phyloP scores from a whole-genome alignment of 2,888 invertebrate genomes.

The Platynereis dumerilii region DNA sequence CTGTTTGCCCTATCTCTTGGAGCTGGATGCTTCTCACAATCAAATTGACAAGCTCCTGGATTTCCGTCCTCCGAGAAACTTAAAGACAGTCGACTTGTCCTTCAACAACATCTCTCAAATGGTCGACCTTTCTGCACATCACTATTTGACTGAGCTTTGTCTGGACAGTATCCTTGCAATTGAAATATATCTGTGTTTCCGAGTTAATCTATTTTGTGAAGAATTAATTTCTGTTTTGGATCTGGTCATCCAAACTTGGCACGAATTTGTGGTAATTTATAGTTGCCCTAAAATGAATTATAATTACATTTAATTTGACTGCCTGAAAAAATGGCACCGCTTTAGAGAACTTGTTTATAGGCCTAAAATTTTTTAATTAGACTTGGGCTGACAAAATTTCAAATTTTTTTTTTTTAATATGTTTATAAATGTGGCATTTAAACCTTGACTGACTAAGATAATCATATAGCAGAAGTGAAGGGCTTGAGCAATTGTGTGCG shows the following conservation, averaged over 20 bases:
- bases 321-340: too few relatives aligned
- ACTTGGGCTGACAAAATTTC: too few relatives aligned
- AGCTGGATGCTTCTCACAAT: conserved; percentile 61
- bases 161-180: conserved; percentile 59
- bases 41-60: conserved; percentile 53
- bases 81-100: conserved; percentile 57
- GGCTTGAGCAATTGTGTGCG: conserved; percentile 55
- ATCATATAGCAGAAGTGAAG: conserved; percentile 49
- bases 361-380: too few relatives aligned
- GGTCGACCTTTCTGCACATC: conserved; percentile 56
- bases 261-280: too few relatives aligned
- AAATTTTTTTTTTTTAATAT: too few relatives aligned
- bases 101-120: conserved; percentile 57
- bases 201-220: neutral
- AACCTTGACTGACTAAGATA: conserved; percentile 42
- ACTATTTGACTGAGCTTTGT: conserved; percentile 49
- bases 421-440: too few relatives aligned
- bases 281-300: too few relatives aligned
- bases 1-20: conserved; percentile 51
- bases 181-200: too few relatives aligned
- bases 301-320: too few relatives aligned
- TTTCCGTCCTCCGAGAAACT: conserved; percentile 56
- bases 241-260: too few relatives aligned
- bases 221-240: too few relatives aligned
- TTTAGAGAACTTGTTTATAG: too few relatives aligned